phyloP scores from a whole-genome alignment of 2,888 invertebrate genomes.

The Aplocera efformata region DNA sequence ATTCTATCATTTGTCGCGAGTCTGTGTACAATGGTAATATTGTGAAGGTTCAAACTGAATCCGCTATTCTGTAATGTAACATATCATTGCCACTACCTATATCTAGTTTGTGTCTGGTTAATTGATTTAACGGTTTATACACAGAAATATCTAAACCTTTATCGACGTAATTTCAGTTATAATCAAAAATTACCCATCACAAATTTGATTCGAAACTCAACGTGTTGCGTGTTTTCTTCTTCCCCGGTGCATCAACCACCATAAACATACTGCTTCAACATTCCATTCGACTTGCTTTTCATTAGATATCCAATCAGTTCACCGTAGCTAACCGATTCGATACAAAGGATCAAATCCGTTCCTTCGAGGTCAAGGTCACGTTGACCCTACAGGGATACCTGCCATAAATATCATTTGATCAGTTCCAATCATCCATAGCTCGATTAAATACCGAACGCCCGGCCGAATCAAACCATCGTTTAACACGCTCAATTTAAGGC shows the following conservation, averaged over 20 bases:
- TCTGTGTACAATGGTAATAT: too few relatives aligned
- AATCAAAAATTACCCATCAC: neutral
- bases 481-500: conserved; percentile 50
- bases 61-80: too few relatives aligned
- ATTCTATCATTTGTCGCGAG: too few relatives aligned
- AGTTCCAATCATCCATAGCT: conserved; percentile 70
- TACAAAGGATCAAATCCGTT: conserved; percentile 62
- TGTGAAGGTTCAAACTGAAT: too few relatives aligned
- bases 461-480: conserved; percentile 45
- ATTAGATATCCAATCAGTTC: conserved; percentile 65
- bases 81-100: too few relatives aligned
- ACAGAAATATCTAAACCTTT: too few relatives aligned
- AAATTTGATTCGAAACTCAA: neutral
- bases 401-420: conserved; percentile 73
- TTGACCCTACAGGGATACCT: conserved; percentile 41
- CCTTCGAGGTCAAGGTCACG: conserved; percentile 32
- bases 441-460: conserved; percentile 54
- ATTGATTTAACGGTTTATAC: too few relatives aligned
- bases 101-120: too few relatives aligned
- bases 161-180: too few relatives aligned
- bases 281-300: conserved; percentile 53
- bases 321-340: conserved; percentile 62
- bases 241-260: conserved; percentile 3
- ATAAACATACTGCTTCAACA: conserved; percentile 37
- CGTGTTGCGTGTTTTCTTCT: conserved; percentile 4